Percentiles rank a stretch among this genome's conserved stretches.
Conservation (phyloP, 1,140 invertebrate genomes). For the Apis florea region DNA sequence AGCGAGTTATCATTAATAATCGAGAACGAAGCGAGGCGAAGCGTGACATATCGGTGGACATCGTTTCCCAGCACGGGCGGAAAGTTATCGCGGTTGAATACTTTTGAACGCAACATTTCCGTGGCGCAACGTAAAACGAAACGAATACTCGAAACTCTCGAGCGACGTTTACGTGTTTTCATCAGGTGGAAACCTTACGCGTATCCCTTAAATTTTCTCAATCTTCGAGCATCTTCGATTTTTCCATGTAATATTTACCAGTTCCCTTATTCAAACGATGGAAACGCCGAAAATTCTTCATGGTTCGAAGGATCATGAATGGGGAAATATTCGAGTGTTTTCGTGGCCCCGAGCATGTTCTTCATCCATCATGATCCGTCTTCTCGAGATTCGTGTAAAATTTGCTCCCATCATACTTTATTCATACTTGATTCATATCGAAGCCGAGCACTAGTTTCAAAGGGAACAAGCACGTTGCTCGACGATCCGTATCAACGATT, state of each 20-base stretch:
- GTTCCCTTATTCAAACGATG: background rate
- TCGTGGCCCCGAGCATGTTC: background rate
- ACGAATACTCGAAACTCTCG: background rate
- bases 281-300: background rate
- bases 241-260: background rate
- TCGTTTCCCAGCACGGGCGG: constrained; percentile 14
- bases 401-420: background rate
- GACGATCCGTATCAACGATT: background rate
- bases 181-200: background rate
- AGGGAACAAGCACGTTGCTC: too few species aligned
- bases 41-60: constrained; percentile 36
- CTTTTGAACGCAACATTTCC: constrained; percentile 48
- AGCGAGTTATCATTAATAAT: constrained; percentile 57
- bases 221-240: background rate
- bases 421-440: background rate
- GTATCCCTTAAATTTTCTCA: background rate
- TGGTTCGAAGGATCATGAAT: background rate
- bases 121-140: background rate
- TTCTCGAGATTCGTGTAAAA: background rate
- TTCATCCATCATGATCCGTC: constrained; percentile 7
- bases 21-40: constrained; percentile 26
- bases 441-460: background rate
- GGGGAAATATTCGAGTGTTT: constrained; percentile 1
- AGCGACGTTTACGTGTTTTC: constrained; percentile 10
- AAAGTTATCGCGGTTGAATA: constrained; percentile 55